phyloP scores from a whole-genome alignment of 2,113 vertebrate species.

The Copsychus sechellarum region DNA sequence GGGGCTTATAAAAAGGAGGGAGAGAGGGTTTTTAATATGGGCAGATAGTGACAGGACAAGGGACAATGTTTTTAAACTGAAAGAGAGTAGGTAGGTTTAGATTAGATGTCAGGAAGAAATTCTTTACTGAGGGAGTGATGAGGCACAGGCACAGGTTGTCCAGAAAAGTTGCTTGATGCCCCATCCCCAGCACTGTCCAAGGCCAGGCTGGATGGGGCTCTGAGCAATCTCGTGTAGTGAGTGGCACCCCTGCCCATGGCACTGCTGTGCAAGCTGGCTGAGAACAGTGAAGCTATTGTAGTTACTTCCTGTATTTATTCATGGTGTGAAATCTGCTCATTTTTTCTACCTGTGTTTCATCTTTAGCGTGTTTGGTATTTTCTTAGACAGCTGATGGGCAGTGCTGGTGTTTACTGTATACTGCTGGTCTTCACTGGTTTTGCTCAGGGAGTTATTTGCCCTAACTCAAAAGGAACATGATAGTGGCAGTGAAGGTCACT shows the following conservation, averaged over 20 bases:
- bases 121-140: neutral
- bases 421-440: neutral
- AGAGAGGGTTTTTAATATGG: accelerated
- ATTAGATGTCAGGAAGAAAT: neutral
- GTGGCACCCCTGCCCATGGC: neutral
- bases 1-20: neutral
- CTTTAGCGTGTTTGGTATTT: neutral
- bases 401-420: neutral
- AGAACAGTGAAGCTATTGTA: neutral
- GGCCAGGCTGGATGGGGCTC: neutral
- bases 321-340: neutral
- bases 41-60: neutral
- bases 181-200: neutral
- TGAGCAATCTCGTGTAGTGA: neutral
- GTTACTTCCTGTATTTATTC: neutral
- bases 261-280: neutral
- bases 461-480: neutral
- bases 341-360: neutral
- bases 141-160: neutral
- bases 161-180: neutral
- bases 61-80: neutral
- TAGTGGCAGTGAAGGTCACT: constrained; percentile 27
- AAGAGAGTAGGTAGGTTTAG: neutral
- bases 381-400: neutral
- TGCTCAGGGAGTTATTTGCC: neutral